A percentile compares a stretch with the other conserved stretches of the same genome.
Conservation (phyloP, 2,797 vertebrate genomes). For the Pseudopleuronectes americanus region DNA sequence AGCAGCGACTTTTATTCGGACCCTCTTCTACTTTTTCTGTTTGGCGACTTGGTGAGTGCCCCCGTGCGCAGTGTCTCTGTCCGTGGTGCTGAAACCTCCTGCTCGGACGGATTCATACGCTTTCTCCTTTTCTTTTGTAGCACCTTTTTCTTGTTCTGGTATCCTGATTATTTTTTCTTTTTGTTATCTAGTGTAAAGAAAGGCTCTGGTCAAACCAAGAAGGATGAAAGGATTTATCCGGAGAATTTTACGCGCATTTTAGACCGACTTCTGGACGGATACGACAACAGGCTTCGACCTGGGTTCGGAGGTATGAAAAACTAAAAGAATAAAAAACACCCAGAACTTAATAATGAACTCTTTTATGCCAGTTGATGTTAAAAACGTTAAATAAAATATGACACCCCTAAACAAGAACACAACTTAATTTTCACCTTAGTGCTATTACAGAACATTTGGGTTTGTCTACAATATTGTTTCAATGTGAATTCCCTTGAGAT, state of each 20-base stretch:
- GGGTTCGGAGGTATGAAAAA: constrained; percentile 93
- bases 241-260: constrained; percentile 98
- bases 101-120: neutral
- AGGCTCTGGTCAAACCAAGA: constrained; percentile 88
- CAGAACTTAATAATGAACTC: too few relatives aligned
- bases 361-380: too few relatives aligned
- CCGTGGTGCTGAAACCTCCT: constrained; percentile 33
- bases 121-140: neutral
- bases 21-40: constrained; percentile 90
- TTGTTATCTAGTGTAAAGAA: constrained; percentile 85
- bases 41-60: constrained; percentile 92
- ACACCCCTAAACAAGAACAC: too few relatives aligned
- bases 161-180: constrained; percentile 9
- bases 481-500: too few relatives aligned
- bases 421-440: too few relatives aligned
- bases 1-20: constrained; percentile 83
- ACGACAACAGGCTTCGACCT: constrained; percentile 98
- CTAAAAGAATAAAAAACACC: too few relatives aligned
- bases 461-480: too few relatives aligned
- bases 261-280: constrained; percentile 97
- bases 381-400: too few relatives aligned
- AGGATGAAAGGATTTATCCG: constrained; percentile 93
- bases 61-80: constrained; percentile 45
- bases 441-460: too few relatives aligned
- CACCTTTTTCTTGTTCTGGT: constrained; percentile 21